Percentiles rank a stretch among this genome's conserved stretches.
These are phyloP conservation scores for Pheosia gnoma DNA, from an alignment of 2,888 invertebrate genomes.

Conservation along the genomic window DNA sequence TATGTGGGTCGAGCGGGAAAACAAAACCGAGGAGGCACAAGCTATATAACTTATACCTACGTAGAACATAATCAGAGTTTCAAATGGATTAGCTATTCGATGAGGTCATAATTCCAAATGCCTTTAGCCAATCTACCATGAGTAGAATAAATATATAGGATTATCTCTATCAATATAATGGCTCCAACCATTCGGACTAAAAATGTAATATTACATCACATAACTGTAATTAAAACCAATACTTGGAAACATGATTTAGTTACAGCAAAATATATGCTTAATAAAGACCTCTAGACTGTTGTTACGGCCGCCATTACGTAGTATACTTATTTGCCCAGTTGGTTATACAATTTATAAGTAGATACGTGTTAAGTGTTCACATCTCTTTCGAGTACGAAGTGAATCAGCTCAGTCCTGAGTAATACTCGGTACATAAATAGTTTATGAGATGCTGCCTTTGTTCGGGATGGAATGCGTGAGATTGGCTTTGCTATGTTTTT, in stretches of 20 bases:
- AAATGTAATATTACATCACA: neutral
- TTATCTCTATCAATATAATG: too few species aligned
- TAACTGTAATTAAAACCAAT: neutral
- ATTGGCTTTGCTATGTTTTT: neutral
- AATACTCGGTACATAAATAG: constrained; percentile 4
- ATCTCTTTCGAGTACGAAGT: neutral
- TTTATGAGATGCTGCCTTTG: neutral
- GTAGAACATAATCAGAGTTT: too few species aligned
- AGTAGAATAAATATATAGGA: too few species aligned
- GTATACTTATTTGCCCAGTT: neutral
- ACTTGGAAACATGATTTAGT: neutral
- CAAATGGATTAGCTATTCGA: too few species aligned
- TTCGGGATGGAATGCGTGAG: constrained; percentile 17
- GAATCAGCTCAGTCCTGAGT: constrained; percentile 5
- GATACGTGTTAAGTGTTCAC: neutral
- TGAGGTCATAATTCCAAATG: too few species aligned
- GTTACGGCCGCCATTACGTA: neutral
- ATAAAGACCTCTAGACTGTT: neutral
- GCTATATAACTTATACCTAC: too few species aligned
- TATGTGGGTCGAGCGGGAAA: too few species aligned
- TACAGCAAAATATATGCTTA: neutral
- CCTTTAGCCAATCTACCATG: too few species aligned
- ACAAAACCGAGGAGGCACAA: too few species aligned
- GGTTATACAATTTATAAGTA: neutral
- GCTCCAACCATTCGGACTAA: too few species aligned